Conservation (phyloP, 2,888 invertebrate species). For the Phalera bucephala region DNA sequence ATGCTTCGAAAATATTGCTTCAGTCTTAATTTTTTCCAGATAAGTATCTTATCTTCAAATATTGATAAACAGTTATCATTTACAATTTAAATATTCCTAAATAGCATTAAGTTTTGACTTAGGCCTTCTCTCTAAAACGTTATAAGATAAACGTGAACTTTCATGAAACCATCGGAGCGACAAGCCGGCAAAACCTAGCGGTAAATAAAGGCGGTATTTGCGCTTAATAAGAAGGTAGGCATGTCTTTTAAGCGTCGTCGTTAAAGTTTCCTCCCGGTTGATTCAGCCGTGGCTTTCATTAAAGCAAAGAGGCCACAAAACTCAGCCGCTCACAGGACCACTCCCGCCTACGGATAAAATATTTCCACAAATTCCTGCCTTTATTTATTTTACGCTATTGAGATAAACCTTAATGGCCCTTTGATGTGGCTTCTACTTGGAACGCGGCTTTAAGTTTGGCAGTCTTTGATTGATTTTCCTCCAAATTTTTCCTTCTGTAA, state of each 20-base stretch:
- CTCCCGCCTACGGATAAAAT: constrained; percentile 67
- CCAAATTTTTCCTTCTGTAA: constrained; percentile 41
- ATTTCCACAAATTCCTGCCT: constrained; percentile 73
- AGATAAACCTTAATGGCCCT: constrained; percentile 78
- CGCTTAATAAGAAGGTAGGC: constrained; percentile 26
- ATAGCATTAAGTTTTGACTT: no score
- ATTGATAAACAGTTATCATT: no score
- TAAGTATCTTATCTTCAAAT: no score
- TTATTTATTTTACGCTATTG: constrained; percentile 78
- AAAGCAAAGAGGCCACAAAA: constrained; percentile 72
- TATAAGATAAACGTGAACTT: not conserved
- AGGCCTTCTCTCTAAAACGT: no score
- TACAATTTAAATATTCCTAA: no score
- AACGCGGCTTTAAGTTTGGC: constrained; percentile 68
- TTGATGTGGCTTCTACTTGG: constrained; percentile 72
- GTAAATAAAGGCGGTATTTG: constrained; percentile 48
- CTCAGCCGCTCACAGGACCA: constrained; percentile 51
- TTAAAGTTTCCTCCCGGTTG: constrained; percentile 63
- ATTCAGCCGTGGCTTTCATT: constrained; percentile 69
- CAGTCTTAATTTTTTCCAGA: no score
- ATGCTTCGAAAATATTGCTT: no score
- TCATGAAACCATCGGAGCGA: constrained; percentile 1
- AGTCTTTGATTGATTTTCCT: constrained; percentile 73
- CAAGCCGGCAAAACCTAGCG: constrained; percentile 4
- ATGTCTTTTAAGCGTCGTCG: constrained; percentile 57